Base-by-base conservation (phyloP, 2,888 invertebrate genomes). In the Mamestra brassicae region DNA sequence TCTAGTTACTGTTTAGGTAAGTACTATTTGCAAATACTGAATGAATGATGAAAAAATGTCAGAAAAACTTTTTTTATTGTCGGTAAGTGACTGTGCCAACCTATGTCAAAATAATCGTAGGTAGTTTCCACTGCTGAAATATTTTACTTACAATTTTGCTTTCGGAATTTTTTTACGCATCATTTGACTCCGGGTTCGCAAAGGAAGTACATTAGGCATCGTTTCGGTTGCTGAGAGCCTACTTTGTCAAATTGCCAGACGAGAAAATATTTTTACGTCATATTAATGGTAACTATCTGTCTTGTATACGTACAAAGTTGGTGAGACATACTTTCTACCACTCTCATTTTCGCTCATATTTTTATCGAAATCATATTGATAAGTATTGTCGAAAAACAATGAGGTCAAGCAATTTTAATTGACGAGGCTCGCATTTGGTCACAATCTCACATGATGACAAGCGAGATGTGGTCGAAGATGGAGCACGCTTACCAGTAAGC, bases 151-250 rank as follows among this genome's bases (percentile, higher is more conserved):
- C 78, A 74, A 77, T 76, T 79, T 77, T 65, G 50, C 70, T 78
- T 55, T 77, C 7, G 52, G 50, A 34, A 63, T 81, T 81, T 82
- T 80, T 82, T 70, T 78, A 78, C 64, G 78, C 83, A 45, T 79
- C 78, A 79, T 79, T 79, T 78, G 83, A 78, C 45, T 82, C 64
- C 3, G 70, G 69, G 70, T 78, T 78, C 78, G 64, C 70, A 60
- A 65, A 82, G 82, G 78, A 82, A 82, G 78, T 78, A 78, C 74
- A 61, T 83, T 83, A 79, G 68, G 64, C 64, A 64, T 70, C 78
- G 55, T 82, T 82, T 65, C 60, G 36, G 66, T 69, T 68, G 74
- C 78, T n/a, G 60, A 78, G 71, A 60, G 61, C 70, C 82, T 77
- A 69, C 78, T 79, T 69, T 77, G 78, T 82, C 57, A 70, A 78